These are phyloP conservation scores for Prenolepis imparis DNA, from an alignment of 2,888 invertebrate genomes.

Conservation along the genomic window DNA sequence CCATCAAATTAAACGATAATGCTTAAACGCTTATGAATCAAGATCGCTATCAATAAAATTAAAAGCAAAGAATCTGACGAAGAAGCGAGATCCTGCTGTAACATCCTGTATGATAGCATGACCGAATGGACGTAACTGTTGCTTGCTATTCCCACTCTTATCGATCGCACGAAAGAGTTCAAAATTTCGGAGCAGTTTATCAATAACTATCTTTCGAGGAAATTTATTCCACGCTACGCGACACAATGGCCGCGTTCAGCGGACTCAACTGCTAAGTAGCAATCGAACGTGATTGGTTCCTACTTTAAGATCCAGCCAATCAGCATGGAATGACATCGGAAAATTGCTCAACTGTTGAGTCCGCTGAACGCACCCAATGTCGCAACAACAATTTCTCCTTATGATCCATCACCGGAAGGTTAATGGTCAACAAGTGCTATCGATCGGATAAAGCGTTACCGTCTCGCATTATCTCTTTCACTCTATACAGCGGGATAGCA, in stretches of 20 bases:
- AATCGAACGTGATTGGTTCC: too few species aligned
- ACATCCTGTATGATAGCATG: not conserved
- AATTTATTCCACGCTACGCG: not conserved
- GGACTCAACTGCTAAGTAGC: too few species aligned
- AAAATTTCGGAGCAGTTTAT: not conserved
- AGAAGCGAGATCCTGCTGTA: not conserved
- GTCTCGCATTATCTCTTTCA: not conserved
- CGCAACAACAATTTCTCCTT: not conserved
- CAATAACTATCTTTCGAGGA: not conserved
- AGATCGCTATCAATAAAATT: not conserved
- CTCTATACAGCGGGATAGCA: not conserved
- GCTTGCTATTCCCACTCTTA: slow-evolving; percentile 38
- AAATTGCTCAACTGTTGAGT: too few species aligned
- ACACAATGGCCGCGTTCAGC: too few species aligned
- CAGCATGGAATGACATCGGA: too few species aligned
- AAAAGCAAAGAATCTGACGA: not conserved
- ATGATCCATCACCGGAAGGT: not conserved
- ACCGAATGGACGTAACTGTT: slow-evolving; percentile 42
- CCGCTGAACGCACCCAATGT: too few species aligned
- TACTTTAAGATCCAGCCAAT: too few species aligned
- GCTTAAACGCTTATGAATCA: not conserved
- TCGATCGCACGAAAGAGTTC: slow-evolving; percentile 24
- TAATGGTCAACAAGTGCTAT: slow-evolving; percentile 49
- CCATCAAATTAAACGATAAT: not conserved
- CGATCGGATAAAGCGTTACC: slow-evolving; percentile 8